A percentile compares a stretch with the other conserved stretches of the same genome.
phyloP scores from a whole-genome alignment of 1,140 invertebrate genomes.

The Drosophila triauraria region DNA sequence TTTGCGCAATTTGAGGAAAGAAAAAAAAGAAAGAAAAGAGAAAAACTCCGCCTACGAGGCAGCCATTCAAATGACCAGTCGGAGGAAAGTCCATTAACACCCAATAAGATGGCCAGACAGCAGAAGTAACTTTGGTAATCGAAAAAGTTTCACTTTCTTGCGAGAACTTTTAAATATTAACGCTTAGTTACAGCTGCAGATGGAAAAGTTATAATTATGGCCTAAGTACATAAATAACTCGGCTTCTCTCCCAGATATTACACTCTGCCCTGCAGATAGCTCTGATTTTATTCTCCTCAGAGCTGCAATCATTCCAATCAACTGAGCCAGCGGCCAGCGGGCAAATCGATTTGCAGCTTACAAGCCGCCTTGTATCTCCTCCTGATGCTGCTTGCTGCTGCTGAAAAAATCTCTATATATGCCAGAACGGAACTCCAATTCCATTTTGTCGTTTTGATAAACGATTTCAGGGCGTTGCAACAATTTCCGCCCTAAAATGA shows the following conservation, averaged over 20 bases:
- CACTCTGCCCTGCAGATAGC: slow-evolving; percentile 1
- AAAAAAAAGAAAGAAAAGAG: background rate
- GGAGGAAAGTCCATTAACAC: slow-evolving; percentile 75
- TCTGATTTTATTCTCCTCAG: background rate
- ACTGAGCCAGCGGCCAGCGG: slow-evolving; percentile 63
- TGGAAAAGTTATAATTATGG: slow-evolving; percentile 79
- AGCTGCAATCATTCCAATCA: slow-evolving; percentile 53
- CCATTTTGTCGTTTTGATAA: slow-evolving; percentile 84
- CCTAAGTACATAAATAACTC: slow-evolving; percentile 77
- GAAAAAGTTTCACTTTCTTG: slow-evolving; percentile 72
- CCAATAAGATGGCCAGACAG: slow-evolving; percentile 70
- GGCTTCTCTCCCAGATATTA: slow-evolving; percentile 5
- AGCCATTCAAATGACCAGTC: slow-evolving; percentile 80
- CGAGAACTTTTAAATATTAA: slow-evolving; percentile 79
- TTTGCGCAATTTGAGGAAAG: slow-evolving; percentile 71
- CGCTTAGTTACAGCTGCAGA: slow-evolving; percentile 77
- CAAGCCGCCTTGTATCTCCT: slow-evolving; percentile 19
- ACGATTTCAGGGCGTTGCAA: slow-evolving; percentile 83
- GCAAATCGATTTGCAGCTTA: slow-evolving; percentile 80
- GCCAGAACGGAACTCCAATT: slow-evolving; percentile 77
- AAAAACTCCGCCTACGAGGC: slow-evolving; percentile 55
- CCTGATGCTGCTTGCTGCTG: slow-evolving; percentile 4
- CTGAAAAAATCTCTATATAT: slow-evolving; percentile 26
- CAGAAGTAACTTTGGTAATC: slow-evolving; percentile 65
- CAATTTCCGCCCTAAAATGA: slow-evolving; percentile 82